phyloP scores from a whole-genome alignment of 1,140 invertebrate genomes.

The Pogonognathellus flavescens region DNA sequence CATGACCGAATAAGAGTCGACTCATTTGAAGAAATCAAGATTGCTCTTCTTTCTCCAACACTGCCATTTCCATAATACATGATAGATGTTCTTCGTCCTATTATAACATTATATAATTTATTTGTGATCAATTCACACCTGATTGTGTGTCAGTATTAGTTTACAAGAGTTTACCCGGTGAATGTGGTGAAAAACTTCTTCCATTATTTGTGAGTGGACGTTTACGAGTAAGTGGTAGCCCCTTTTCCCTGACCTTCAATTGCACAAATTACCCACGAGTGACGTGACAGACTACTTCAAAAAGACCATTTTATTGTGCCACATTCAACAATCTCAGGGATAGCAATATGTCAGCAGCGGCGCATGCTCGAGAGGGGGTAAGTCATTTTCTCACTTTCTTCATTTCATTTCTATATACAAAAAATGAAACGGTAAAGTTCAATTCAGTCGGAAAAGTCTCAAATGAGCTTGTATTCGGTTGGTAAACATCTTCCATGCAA shows the following conservation, averaged over 20 bases:
- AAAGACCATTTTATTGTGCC: constrained; percentile 61
- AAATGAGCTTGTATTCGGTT: too few species aligned
- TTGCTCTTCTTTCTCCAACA: constrained; percentile 25
- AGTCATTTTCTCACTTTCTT: neutral
- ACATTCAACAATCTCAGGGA: constrained; percentile 59
- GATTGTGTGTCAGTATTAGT: constrained; percentile 45
- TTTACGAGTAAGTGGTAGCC: constrained; percentile 20
- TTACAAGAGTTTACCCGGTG: constrained; percentile 40
- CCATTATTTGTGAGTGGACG: constrained; percentile 26
- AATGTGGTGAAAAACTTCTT: constrained; percentile 43
- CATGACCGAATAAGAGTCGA: neutral
- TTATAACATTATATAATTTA: constrained; percentile 17
- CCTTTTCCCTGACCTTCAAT: constrained; percentile 2
- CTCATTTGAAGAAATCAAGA: constrained; percentile 32
- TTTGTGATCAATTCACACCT: constrained; percentile 35
- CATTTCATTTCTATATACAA: too few species aligned
- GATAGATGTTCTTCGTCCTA: constrained; percentile 43
- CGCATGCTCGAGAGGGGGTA: neutral
- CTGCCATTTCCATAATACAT: constrained; percentile 46
- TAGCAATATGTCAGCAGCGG: constrained; percentile 58
- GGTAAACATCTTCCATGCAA: too few species aligned
- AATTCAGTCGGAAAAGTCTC: neutral
- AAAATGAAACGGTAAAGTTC: neutral
- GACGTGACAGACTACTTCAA: constrained; percentile 43
- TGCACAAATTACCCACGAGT: constrained; percentile 29